Conservation (phyloP, 2,113 vertebrate genomes). For the Psittacus erithacus region DNA sequence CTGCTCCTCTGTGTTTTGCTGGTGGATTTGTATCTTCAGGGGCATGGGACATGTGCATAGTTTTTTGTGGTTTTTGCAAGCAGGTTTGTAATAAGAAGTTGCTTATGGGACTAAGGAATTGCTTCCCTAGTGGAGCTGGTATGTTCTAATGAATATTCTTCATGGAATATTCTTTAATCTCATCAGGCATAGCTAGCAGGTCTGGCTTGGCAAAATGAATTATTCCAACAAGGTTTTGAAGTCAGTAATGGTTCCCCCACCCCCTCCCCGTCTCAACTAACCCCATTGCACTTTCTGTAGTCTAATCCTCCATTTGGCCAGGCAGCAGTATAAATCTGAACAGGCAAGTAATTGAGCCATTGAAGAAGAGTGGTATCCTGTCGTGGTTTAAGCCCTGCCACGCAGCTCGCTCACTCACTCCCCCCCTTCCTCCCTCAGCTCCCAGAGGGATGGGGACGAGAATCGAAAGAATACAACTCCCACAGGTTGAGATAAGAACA, state of each 20-base stretch:
- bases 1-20: neutral
- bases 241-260: neutral
- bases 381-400: too few species aligned
- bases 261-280: neutral
- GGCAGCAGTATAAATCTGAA: neutral
- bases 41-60: neutral
- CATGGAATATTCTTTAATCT: neutral
- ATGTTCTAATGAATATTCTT: neutral
- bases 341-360: neutral
- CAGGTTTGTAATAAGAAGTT: neutral
- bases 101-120: neutral
- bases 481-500: too few species aligned
- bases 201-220: neutral
- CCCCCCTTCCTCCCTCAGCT: too few species aligned
- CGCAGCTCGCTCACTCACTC: too few species aligned
- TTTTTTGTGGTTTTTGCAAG: neutral
- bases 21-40: neutral
- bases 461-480: too few species aligned
- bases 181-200: neutral
- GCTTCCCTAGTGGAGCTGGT: neutral
- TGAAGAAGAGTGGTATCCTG: neutral
- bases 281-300: neutral
- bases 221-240: neutral
- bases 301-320: neutral
- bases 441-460: too few species aligned